These are phyloP conservation scores for Cochlearius cochlearius DNA, from an alignment of 2,113 vertebrate genomes.

Conservation along the genomic window DNA sequence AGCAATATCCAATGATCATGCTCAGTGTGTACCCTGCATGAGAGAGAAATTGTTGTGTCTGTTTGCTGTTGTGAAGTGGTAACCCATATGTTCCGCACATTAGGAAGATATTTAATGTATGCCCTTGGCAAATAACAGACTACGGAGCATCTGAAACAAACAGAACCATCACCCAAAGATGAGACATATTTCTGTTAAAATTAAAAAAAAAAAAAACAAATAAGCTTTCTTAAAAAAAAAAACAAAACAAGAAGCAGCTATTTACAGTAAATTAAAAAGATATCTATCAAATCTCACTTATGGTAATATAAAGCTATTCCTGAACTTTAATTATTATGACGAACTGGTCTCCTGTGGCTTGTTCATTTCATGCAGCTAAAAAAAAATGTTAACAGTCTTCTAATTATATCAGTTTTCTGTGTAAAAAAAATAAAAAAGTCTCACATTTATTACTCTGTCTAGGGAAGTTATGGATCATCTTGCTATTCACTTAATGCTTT, in stretches of 20 bases:
- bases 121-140: conserved; percentile 41
- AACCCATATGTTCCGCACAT: conserved; percentile 33
- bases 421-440: neutral
- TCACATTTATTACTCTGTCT: conserved; percentile 55
- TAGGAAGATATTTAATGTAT: conserved; percentile 20
- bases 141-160: conserved; percentile 10
- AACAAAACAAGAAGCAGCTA: neutral
- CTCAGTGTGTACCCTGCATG: neutral
- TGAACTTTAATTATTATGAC: conserved; percentile 73
- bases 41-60: neutral
- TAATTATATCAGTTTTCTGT: conserved; percentile 71
- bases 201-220: neutral
- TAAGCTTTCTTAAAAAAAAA: neutral
- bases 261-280: conserved; percentile 47
- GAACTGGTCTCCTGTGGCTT: conserved; percentile 58
- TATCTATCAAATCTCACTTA: conserved; percentile 56
- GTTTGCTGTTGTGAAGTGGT: neutral
- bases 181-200: neutral
- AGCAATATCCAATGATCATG: neutral
- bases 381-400: conserved; percentile 60
- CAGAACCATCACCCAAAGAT: neutral
- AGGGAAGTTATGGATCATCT: conserved; percentile 51
- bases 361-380: conserved; percentile 36
- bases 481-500: conserved; percentile 43
- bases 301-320: conserved; percentile 61